Evolutionary conservation across 1,140 invertebrate genomes (phyloP).

Genomic region (Drosophila carrolli): DNA sequence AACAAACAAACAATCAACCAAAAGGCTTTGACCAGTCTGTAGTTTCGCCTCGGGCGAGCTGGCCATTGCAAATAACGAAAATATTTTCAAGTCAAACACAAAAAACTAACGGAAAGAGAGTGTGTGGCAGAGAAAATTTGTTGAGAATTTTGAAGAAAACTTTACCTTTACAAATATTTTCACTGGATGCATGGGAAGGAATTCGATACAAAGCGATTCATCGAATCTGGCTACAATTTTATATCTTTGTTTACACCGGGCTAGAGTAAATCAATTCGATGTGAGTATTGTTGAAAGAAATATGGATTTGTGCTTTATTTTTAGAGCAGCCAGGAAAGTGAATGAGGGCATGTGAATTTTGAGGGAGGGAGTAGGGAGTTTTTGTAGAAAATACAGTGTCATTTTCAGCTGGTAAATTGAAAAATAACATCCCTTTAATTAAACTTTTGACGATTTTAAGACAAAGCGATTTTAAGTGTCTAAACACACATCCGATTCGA

Average conservation of each 20-base stretch:
- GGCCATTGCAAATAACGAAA: conserved; percentile 30
- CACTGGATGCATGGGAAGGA: background rate
- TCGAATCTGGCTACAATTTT: conserved; percentile 28
- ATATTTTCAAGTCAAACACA: conserved; percentile 36
- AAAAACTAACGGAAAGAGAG: conserved; percentile 12
- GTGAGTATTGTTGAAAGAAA: conserved; percentile 62
- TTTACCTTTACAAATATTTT: conserved; percentile 20
- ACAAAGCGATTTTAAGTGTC: no score
- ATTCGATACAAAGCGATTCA: conserved; percentile 21
- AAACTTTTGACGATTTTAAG: no score
- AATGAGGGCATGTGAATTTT: conserved; percentile 1
- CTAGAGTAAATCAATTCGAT: conserved; percentile 33
- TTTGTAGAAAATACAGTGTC: background rate
- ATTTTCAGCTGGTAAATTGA: no score
- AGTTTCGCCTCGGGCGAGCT: conserved; percentile 20
- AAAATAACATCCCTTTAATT: no score
- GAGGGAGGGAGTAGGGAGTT: background rate
- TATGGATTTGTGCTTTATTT: conserved; percentile 47
- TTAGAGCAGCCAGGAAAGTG: conserved; percentile 27
- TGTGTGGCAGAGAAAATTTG: conserved; percentile 16
- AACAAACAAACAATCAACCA: conserved; percentile 29
- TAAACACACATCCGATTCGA: no score
- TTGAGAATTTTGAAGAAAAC: conserved; percentile 24
- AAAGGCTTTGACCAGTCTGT: conserved; percentile 15
- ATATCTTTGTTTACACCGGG: conserved; percentile 31